Evolutionary conservation across 2,888 invertebrate species (phyloP).

Genomic region (Argyra leucocephala): DNA sequence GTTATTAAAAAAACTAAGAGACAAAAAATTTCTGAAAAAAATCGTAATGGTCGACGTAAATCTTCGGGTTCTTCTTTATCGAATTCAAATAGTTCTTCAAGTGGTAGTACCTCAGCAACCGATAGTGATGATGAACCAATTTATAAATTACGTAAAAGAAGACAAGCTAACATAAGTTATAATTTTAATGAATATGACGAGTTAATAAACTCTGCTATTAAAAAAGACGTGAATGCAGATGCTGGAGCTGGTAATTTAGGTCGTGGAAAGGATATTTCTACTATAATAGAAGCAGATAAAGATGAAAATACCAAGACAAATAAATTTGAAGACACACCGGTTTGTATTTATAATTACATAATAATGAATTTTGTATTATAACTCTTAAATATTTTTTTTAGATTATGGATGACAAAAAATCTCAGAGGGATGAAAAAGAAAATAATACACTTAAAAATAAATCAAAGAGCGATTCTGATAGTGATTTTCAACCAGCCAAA

Average conservation of each 20-base stretch:
- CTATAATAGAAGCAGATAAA: conserved; percentile 69
- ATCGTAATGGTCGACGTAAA: conserved; percentile 12
- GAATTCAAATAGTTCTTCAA: conserved; percentile 26
- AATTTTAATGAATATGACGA: conserved; percentile 91
- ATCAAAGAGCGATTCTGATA: conserved; percentile 33
- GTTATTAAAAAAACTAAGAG: conserved; percentile 16
- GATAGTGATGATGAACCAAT: conserved; percentile 60
- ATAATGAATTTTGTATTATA: conserved; percentile 29
- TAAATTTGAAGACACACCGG: conserved; percentile 27
- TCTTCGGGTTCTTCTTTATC: conserved; percentile 24
- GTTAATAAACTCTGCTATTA: conserved; percentile 84
- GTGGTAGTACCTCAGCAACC: conserved; percentile 28
- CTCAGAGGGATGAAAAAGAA: conserved; percentile 25
- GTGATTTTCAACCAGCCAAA: conserved; percentile 36
- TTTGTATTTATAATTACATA: conserved; percentile 30
- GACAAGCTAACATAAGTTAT: conserved; percentile 71
- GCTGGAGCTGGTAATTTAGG: conserved; percentile 62
- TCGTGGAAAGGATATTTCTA: conserved; percentile 86
- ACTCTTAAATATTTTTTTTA: no score
- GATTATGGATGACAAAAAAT: conserved; percentile 21
- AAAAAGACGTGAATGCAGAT: conserved; percentile 58
- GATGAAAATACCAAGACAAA: conserved; percentile 49
- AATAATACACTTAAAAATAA: conserved; percentile 29
- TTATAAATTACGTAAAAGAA: conserved; percentile 72
- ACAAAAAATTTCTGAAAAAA: background rate